Evolutionary conservation across 2,888 invertebrate species (phyloP).

Genomic region (Stenoptilia bipunctidactyla): DNA sequence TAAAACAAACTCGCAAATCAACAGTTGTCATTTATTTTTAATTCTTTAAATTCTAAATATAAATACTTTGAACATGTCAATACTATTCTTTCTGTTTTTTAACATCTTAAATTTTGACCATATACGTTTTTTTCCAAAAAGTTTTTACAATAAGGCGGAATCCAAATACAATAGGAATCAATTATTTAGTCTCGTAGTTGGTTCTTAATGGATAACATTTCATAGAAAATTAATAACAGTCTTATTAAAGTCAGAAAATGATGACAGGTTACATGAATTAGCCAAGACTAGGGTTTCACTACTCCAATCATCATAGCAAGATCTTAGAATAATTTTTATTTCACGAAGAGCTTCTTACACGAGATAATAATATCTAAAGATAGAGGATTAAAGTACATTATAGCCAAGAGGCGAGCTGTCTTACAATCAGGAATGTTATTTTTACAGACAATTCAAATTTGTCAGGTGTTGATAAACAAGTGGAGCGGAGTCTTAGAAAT

Average conservation of each 20-base stretch:
- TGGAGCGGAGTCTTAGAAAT: neutral
- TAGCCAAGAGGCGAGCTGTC: slow-evolving; percentile 18
- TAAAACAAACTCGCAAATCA: slow-evolving; percentile 43
- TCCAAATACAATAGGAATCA: too few relatives aligned
- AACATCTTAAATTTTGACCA: neutral
- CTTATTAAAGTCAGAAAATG: slow-evolving; percentile 39
- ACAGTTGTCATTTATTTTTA: slow-evolving; percentile 19
- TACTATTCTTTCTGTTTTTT: neutral
- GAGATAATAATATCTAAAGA: neutral
- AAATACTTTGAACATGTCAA: slow-evolving; percentile 8
- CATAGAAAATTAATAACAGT: slow-evolving; percentile 44
- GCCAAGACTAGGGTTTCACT: slow-evolving; percentile 39
- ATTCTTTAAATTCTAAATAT: slow-evolving; percentile 1
- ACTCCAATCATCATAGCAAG: slow-evolving; percentile 31
- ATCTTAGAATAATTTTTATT: slow-evolving; percentile 17
- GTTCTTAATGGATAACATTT: slow-evolving; percentile 12
- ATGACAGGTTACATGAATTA: slow-evolving; percentile 19
- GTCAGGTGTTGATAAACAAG: neutral
- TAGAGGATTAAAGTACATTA: slow-evolving; percentile 11
- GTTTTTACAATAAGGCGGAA: too few relatives aligned
- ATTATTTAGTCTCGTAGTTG: too few relatives aligned
- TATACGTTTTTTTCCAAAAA: too few relatives aligned
- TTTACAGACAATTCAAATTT: slow-evolving; percentile 5
- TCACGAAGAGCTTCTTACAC: too few relatives aligned
- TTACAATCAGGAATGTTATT: slow-evolving; percentile 19